Base-by-base conservation (phyloP, 2,113 vertebrate genomes). In the Tupaia chinensis region DNA sequence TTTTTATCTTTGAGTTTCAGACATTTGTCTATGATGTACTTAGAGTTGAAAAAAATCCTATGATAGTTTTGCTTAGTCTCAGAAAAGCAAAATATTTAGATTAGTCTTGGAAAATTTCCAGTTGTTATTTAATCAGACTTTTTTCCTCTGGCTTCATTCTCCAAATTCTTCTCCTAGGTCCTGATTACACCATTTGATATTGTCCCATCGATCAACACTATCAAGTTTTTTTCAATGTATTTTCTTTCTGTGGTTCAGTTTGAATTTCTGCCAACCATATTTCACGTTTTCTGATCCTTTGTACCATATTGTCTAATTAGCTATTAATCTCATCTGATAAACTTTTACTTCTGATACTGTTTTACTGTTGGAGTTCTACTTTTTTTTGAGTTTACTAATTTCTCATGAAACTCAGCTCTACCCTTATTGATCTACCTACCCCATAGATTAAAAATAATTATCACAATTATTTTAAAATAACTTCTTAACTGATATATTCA, bases 181-280 rank as follows among this genome's bases (percentile, higher is more conserved):
- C 27, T 83, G 16, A 22, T 58, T 65, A 19, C 0, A 29, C 23
- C n/a, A 29, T 84, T 65, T 74, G 61, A 15, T 68, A 16, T 32
- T 74, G 7, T 32, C 44, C 60, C 25, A 69, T 1, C n/a, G 66
- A 84, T 66, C 17, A 34, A 77, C 27, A 32, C 19, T 9, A 85
- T 77, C 63, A 56, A 27, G 22, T 68, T 85, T 84, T 84, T 76
- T 76, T 66, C 20, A 76, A 15, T 44, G 19, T 44, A 44, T 34
- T 83, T 92, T 83, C 70, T 92, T 16, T 92, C 44, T 92, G 34
- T 68, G 61, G 4, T 92, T 56, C 8, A 63, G 34, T 73, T 83
- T 83, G 53, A 32, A 74, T 85, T 74, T 58, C 60, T 76, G 17
- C 23, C 78, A 44, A 32, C 4, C 17, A 54, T 69, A 68, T 68